Evolutionary conservation across 2,113 vertebrate species (phyloP), one percentile per base, ranked within the genome.

Genomic region (Corvus hawaiiensis): DNA sequence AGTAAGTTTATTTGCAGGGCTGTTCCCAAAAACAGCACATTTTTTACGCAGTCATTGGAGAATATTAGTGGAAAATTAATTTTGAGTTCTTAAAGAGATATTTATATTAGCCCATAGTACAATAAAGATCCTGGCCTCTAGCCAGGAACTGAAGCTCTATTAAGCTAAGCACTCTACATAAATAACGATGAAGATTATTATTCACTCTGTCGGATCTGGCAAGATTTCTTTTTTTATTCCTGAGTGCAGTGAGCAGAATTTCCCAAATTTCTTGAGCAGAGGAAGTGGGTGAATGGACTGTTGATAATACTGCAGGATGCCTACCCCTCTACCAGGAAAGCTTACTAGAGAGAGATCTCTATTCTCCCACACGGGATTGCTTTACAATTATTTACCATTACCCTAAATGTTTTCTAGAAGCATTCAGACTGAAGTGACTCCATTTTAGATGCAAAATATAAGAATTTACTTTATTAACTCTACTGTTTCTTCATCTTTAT

Each of bases 41-140:
- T 87, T 93, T 83, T 87, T 80, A 92, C 4, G 24, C 30, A 79
- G 90, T 52, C 58, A 76, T 82, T 85, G 74, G 79, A 94, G 76
- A 96, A 75, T 87, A 95, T 96, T 92, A 93, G 43, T 90, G 93
- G 93, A 95, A 96, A 96, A 94, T 93, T 96, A 88, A 96, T 97
- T 95, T 81, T 7, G 24, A 88, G 82, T 88, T 92, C 84, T 74
- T 96, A 92, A 94, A 94, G 72, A 86, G 94, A 80, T 94, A 94
- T 95, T 96, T 95, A 89, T 96, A 94, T 88, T 95, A 94, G 77
- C 69, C 66, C 54, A 79, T 73, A 71, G 56, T 52, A 83, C 68
- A 88, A 75, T 96, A 92, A 95, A 49, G 68, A 93, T 94, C 41
- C 63, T 84, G 82, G 88, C n/a, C 61, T 71, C 72, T 44, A 67